A percentile compares a stretch with the other conserved stretches of the same genome.
Conservation (phyloP, 2,797 vertebrate species). For the Cuniculus paca region DNA sequence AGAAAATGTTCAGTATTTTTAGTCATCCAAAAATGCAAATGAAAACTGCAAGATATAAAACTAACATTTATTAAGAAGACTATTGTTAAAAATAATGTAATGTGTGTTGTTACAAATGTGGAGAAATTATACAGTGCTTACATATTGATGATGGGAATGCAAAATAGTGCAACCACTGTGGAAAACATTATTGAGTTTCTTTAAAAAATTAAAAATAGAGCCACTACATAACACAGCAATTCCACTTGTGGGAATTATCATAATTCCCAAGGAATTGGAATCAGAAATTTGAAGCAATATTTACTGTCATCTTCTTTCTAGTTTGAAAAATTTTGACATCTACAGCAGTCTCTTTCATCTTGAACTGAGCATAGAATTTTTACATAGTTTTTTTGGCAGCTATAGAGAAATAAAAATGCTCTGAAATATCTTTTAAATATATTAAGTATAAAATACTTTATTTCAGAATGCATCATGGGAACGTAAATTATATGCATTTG, state of each 20-base stretch:
- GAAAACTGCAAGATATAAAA: background rate
- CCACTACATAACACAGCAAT: background rate
- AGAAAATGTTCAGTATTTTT: background rate
- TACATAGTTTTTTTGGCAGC: background rate
- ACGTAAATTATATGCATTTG: conserved; percentile 21
- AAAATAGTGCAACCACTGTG: background rate
- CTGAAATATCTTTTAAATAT: conserved; percentile 65
- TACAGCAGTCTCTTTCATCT: conserved; percentile 67
- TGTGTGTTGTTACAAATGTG: background rate
- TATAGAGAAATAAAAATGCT: background rate
- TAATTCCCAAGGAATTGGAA: background rate
- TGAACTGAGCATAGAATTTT: conserved; percentile 46
- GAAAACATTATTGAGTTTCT: background rate
- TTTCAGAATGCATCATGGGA: conserved; percentile 66
- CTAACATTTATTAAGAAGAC: background rate
- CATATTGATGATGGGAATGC: background rate
- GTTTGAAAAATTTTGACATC: background rate
- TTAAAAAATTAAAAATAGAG: background rate
- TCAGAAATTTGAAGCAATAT: background rate
- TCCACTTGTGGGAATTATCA: background rate
- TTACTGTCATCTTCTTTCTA: background rate
- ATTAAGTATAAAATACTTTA: conserved; percentile 30
- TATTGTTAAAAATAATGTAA: background rate
- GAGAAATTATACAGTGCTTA: background rate
- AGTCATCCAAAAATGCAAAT: background rate